phyloP scores from a whole-genome alignment of 1,140 invertebrate species.

The Fopius arisanus region DNA sequence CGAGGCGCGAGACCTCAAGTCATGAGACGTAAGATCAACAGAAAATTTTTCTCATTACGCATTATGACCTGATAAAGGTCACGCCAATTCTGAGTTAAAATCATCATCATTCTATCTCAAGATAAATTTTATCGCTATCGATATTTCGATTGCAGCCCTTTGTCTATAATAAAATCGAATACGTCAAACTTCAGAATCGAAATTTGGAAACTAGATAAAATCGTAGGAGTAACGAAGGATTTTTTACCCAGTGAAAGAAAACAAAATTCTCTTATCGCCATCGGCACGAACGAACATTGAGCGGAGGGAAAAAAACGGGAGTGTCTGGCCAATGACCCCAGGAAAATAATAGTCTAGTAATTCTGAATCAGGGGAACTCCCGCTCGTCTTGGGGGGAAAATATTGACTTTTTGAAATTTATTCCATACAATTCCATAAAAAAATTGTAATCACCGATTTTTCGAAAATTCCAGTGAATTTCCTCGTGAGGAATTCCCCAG shows the following conservation, averaged over 20 bases:
- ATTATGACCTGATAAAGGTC: not conserved
- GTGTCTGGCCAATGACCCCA: slow-evolving; percentile 21
- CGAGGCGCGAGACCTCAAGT: no score
- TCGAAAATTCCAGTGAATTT: no score
- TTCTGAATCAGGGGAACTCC: not conserved
- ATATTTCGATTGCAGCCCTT: no score
- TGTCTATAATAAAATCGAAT: not conserved
- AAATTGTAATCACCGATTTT: no score
- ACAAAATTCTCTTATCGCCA: slow-evolving; percentile 4
- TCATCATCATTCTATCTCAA: no score
- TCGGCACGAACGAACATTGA: not conserved
- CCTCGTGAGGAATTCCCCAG: no score
- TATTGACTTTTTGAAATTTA: no score
- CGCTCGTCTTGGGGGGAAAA: not conserved
- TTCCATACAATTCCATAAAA: no score
- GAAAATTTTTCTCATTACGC: not conserved
- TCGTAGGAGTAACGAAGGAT: not conserved
- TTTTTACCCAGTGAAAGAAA: not conserved
- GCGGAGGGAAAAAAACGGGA: not conserved
- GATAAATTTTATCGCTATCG: no score
- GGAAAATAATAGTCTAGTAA: not conserved
- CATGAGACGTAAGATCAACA: no score
- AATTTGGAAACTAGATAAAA: not conserved
- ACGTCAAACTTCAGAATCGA: not conserved
- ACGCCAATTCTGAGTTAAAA: not conserved